phyloP scores from a whole-genome alignment of 2,113 vertebrate genomes.

The Scopus umbretta region DNA sequence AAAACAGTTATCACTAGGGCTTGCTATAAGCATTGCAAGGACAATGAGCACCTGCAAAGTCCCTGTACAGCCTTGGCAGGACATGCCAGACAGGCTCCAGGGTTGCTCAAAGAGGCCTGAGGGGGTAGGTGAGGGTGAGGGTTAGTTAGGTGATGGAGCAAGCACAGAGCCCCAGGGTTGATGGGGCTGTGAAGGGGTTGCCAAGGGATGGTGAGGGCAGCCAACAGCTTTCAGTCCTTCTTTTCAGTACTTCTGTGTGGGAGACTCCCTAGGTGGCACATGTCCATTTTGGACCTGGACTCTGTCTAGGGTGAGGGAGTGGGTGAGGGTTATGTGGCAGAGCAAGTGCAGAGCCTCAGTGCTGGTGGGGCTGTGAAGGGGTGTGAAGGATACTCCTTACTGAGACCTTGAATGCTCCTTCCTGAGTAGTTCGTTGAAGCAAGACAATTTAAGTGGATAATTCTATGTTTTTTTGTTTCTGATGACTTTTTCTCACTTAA shows the following conservation, averaged over 20 bases:
- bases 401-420: neutral
- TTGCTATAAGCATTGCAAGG: neutral
- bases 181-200: neutral
- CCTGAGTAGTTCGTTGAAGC: no score
- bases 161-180: no score
- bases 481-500: neutral
- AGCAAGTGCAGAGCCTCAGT: neutral
- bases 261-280: no score
- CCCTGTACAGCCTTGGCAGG: neutral
- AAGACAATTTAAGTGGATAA: neutral
- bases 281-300: no score
- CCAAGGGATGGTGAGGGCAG: neutral
- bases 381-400: neutral
- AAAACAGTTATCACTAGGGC: neutral
- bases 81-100: neutral
- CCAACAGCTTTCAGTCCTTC: no score
- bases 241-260: no score
- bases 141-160: no score
- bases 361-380: neutral
- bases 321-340: neutral
- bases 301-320: no score
- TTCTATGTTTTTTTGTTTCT: neutral
- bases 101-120: neutral
- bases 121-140: no score
- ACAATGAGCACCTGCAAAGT: neutral